Evolutionary conservation across 2,113 vertebrate species (phyloP).

Genomic region (Rhadina sibilatrix): DNA sequence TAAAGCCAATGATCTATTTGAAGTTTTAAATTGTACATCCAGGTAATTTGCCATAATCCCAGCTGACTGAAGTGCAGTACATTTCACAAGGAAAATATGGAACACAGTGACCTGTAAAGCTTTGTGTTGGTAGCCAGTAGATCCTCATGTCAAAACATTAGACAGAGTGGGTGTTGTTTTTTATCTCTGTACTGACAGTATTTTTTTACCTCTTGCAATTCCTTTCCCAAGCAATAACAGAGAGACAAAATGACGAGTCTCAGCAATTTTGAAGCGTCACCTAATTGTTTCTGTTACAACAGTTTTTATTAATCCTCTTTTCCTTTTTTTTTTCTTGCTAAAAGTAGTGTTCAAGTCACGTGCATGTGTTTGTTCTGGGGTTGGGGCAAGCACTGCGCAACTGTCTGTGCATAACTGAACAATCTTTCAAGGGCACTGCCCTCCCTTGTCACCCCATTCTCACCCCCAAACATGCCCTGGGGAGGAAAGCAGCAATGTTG

Average conservation of each 20-base stretch:
- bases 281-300: neutral
- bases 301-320: neutral
- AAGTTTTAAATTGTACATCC: neutral
- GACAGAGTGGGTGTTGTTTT: constrained; percentile 47
- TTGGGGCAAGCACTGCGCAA: neutral
- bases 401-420: too few relatives aligned
- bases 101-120: constrained; percentile 61
- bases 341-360: neutral
- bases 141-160: constrained; percentile 65
- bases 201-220: neutral
- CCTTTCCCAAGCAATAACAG: neutral
- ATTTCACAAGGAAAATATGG: constrained; percentile 37
- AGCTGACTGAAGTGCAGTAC: neutral
- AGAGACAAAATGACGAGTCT: neutral
- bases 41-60: neutral
- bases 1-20: neutral
- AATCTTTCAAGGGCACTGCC: neutral
- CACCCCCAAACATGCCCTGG: fast-evolving
- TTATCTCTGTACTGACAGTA: neutral
- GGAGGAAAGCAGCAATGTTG: neutral
- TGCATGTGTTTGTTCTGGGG: neutral
- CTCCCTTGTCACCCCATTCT: fast-evolving
- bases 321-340: neutral
- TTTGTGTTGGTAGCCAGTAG: constrained; percentile 14
- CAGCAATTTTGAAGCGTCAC: neutral